Conservation (phyloP, 2,888 invertebrate genomes). For the Perdita meconis region DNA sequence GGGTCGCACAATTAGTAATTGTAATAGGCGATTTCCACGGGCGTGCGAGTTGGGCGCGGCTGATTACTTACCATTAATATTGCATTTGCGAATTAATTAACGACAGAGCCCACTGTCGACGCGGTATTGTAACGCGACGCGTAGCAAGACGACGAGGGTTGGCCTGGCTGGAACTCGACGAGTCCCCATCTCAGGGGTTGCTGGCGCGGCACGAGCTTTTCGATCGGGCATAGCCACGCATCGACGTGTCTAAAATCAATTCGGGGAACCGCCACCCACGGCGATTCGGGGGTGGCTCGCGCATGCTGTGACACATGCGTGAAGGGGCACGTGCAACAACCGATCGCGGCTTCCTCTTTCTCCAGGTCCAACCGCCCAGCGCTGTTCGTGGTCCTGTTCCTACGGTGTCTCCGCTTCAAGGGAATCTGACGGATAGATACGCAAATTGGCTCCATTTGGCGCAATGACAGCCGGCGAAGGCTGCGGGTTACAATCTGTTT, state of each 20-base stretch:
- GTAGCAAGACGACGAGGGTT: constrained; percentile 6
- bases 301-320: constrained; percentile 38
- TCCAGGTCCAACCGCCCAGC: background rate
- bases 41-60: constrained; percentile 61
- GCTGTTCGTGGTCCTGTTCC: background rate
- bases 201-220: constrained; percentile 36
- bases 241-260: constrained; percentile 79
- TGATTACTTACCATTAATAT: constrained; percentile 83
- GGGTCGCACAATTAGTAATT: constrained; percentile 79
- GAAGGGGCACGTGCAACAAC: constrained; percentile 36
- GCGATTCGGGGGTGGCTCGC: constrained; percentile 46
- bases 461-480: constrained; percentile 66
- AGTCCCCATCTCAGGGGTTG: constrained; percentile 15
- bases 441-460: constrained; percentile 69
- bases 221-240: constrained; percentile 58
- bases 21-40: constrained; percentile 76
- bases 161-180: constrained; percentile 24
- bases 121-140: constrained; percentile 72
- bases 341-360: constrained; percentile 51
- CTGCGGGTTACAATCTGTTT: constrained; percentile 60
- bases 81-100: constrained; percentile 82
- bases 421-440: constrained; percentile 53
- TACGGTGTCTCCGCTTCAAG: constrained; percentile 19
- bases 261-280: constrained; percentile 54
- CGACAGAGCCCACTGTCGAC: constrained; percentile 75